phyloP scores from a whole-genome alignment of 2,113 vertebrate species.

The Equus przewalskii region DNA sequence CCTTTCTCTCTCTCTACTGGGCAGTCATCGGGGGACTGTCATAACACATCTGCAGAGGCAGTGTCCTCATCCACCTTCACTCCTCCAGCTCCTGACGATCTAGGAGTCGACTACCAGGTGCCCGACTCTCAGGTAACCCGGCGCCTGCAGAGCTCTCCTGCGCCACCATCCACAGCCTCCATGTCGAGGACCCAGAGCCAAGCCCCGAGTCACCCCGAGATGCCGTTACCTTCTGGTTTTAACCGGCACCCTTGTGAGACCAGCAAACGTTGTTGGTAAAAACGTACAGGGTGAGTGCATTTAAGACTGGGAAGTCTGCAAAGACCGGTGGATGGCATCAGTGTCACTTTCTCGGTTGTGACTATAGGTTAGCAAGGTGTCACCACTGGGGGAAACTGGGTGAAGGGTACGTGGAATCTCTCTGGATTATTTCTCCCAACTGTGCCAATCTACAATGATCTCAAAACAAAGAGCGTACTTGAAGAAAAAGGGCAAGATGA shows the following conservation, averaged over 20 bases:
- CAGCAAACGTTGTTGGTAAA: neutral
- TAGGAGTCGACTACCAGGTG: neutral
- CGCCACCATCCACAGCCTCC: neutral
- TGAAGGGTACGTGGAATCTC: fast-evolving
- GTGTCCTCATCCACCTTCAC: neutral
- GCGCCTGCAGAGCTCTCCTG: neutral
- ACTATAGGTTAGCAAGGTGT: neutral
- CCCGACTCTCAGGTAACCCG: no score
- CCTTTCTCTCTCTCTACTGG: fast-evolving
- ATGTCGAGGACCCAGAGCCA: neutral
- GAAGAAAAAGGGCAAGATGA: neutral
- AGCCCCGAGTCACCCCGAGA: neutral
- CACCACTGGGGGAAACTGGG: fast-evolving
- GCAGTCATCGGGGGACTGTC: neutral
- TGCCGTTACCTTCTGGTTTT: neutral
- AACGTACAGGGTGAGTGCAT: neutral
- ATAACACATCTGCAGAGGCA: no score
- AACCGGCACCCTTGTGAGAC: neutral
- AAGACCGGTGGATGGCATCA: fast-evolving
- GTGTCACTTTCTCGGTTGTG: neutral
- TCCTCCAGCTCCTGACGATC: neutral
- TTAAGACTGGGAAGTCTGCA: no score
- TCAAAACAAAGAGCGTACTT: neutral
- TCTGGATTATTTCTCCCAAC: neutral
- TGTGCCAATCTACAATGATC: neutral